Conservation (phyloP, 1,140 invertebrate species). For the Calephelis virginiensis region DNA sequence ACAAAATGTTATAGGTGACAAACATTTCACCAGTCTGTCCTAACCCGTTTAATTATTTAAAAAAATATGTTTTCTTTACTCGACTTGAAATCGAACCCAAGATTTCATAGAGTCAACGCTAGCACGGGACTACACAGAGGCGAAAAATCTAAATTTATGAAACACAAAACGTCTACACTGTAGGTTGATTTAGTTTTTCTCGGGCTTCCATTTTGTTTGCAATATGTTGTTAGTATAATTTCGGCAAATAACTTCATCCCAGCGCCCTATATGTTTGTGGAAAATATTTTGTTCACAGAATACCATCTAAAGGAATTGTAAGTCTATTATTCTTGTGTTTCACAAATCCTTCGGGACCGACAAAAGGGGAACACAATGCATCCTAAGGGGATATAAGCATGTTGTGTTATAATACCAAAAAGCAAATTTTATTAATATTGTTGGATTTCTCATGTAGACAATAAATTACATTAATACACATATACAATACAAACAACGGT, state of each 20-base stretch:
- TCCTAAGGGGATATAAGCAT: constrained; percentile 2
- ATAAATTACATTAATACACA: too few relatives aligned
- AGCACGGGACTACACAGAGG: too few relatives aligned
- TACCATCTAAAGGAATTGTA: constrained; percentile 12
- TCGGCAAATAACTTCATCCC: constrained; percentile 3
- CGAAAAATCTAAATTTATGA: too few relatives aligned
- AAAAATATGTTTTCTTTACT: too few relatives aligned
- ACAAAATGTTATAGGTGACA: too few relatives aligned
- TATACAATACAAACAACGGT: too few relatives aligned
- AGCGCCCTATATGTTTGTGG: not conserved
- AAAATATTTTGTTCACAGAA: constrained; percentile 18
- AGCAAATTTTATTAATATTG: too few relatives aligned
- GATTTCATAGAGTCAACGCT: too few relatives aligned
- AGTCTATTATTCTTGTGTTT: constrained; percentile 15
- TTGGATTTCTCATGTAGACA: not conserved
- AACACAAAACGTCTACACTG: too few relatives aligned
- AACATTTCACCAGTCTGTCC: too few relatives aligned
- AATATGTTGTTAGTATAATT: constrained; percentile 14
- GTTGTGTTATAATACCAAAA: constrained; percentile 1
- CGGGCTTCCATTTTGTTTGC: constrained; percentile 3
- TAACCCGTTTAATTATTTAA: too few relatives aligned
- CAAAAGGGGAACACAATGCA: not conserved
- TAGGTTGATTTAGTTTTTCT: not conserved
- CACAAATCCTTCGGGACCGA: not conserved
- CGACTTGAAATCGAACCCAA: too few relatives aligned